Percentiles rank a stretch among this genome's conserved stretches.
phyloP scores from a whole-genome alignment of 2,113 vertebrate species.

The Lanius collurio region DNA sequence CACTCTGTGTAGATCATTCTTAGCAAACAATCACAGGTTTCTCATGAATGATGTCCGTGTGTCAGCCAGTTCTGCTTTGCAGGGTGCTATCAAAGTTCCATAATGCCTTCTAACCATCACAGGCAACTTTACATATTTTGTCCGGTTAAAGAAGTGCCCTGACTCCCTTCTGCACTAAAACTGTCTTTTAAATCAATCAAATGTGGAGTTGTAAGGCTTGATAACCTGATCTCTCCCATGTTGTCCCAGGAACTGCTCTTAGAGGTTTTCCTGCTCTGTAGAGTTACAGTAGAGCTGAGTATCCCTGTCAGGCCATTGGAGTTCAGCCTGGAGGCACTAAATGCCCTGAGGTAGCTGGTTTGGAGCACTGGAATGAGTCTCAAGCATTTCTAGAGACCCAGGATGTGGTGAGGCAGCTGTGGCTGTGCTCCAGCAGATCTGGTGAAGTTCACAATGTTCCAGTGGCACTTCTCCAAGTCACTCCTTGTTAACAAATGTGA shows the following conservation, averaged over 20 bases:
- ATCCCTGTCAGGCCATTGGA: not conserved
- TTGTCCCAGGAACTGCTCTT: not conserved
- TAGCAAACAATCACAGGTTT: not conserved
- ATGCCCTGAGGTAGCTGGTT: not conserved
- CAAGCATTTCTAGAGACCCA: slow-evolving; percentile 17
- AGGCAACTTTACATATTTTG: not conserved
- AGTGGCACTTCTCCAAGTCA: slow-evolving; percentile 12
- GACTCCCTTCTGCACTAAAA: not conserved
- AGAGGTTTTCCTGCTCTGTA: not conserved
- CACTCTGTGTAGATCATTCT: not conserved
- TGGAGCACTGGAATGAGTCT: not conserved
- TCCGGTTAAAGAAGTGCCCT: not conserved
- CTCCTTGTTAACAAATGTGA: not conserved
- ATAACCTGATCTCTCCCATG: not conserved
- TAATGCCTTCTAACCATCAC: not conserved
- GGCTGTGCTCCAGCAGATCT: slow-evolving; percentile 25
- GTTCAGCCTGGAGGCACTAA: not conserved
- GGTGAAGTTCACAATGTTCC: slow-evolving; percentile 22
- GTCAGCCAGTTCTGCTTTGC: not conserved
- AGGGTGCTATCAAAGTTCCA: not conserved
- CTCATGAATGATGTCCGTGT: not conserved
- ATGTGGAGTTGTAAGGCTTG: not conserved
- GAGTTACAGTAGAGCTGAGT: not conserved
- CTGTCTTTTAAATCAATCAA: not conserved
- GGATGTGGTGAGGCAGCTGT: not conserved